Evolutionary conservation across 1,140 invertebrate species (phyloP).

Genomic region (Paracyclopina nana): DNA sequence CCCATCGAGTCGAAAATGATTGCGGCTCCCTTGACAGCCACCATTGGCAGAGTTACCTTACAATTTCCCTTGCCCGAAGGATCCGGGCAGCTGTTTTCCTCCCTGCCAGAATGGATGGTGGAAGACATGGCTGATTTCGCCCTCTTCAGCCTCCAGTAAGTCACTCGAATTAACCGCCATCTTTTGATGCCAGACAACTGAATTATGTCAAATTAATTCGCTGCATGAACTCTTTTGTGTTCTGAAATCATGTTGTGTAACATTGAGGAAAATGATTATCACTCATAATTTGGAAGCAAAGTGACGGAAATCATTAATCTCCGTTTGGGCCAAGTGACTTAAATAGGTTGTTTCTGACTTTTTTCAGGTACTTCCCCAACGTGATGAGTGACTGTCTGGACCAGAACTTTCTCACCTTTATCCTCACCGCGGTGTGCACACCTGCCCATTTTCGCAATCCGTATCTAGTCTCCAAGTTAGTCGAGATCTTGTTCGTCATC

Average conservation of each 20-base stretch:
- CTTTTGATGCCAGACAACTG: too few relatives aligned
- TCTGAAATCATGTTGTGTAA: too few relatives aligned
- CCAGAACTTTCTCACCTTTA: conserved; percentile 61
- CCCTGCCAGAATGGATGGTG: conserved; percentile 85
- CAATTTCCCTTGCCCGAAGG: conserved; percentile 36
- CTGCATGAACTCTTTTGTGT: too few relatives aligned
- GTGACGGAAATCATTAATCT: too few relatives aligned
- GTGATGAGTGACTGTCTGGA: conserved; percentile 55
- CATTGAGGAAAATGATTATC: too few relatives aligned
- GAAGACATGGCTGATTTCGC: conserved; percentile 91
- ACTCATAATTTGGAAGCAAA: too few relatives aligned
- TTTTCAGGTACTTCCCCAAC: conserved; percentile 48
- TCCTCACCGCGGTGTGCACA: conserved; percentile 68
- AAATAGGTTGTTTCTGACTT: too few relatives aligned
- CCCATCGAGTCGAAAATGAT: too few relatives aligned
- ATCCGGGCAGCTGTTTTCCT: conserved; percentile 52
- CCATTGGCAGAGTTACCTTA: conserved; percentile 21
- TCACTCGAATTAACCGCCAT: not conserved
- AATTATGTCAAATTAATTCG: too few relatives aligned
- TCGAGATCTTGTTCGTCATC: conserved; percentile 83
- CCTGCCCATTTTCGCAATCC: conserved; percentile 82
- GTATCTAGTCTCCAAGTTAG: conserved; percentile 41
- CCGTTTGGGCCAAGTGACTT: too few relatives aligned
- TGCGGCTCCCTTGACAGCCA: not conserved
- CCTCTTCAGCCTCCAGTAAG: conserved; percentile 62